phyloP scores from a whole-genome alignment of 2,113 vertebrate species.

The Meriones unguiculatus region DNA sequence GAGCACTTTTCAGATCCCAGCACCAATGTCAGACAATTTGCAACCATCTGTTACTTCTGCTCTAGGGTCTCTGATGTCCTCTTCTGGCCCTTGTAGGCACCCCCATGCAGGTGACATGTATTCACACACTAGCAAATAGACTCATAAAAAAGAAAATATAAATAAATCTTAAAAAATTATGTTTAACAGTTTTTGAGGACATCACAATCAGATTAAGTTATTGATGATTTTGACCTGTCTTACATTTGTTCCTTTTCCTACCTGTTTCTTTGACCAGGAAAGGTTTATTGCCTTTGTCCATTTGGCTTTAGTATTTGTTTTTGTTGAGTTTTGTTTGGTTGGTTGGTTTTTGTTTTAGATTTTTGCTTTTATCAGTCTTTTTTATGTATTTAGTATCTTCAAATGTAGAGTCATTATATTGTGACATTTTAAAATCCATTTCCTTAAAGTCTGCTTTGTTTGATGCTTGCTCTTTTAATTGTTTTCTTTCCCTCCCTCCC shows the following conservation, averaged over 20 bases:
- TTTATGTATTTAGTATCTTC: not conserved
- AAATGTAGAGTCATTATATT: not conserved
- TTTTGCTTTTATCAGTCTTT: not conserved
- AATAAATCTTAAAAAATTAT: not conserved
- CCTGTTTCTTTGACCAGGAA: not conserved
- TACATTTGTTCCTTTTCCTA: not conserved
- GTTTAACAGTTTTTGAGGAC: not conserved
- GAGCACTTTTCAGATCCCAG: not conserved
- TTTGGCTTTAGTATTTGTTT: not conserved
- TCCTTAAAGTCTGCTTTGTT: slow-evolving; percentile 16
- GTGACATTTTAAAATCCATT: not conserved
- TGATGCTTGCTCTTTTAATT: slow-evolving; percentile 1
- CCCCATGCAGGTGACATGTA: not conserved
- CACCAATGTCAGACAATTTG: not conserved
- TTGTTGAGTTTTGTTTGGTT: not conserved
- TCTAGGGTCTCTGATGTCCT: not conserved
- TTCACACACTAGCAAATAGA: not conserved
- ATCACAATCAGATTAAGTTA: not conserved
- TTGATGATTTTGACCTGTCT: not conserved
- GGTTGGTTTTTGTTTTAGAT: not conserved
- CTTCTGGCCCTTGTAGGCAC: not conserved
- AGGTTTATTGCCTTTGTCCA: not conserved
- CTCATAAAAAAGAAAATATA: not conserved
- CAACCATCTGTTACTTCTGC: not conserved
- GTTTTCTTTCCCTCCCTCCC: not conserved